phyloP scores from a whole-genome alignment of 2,113 vertebrate genomes.

The Theropithecus gelada region DNA sequence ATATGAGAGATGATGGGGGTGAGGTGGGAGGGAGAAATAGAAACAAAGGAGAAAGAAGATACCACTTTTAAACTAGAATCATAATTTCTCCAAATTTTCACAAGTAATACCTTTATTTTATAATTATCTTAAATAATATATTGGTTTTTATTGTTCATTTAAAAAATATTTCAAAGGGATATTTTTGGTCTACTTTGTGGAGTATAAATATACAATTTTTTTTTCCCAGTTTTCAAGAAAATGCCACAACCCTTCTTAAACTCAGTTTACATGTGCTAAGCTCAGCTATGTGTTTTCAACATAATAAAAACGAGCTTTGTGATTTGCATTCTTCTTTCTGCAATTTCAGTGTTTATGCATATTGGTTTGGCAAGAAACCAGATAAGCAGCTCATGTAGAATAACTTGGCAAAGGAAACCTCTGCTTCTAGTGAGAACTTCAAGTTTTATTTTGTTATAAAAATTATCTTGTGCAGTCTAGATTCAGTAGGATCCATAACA shows the following conservation, averaged over 20 bases:
- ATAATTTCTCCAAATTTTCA: background rate
- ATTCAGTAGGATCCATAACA: background rate
- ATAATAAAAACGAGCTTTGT: constrained; percentile 53
- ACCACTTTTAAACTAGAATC: background rate
- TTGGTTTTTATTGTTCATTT: background rate
- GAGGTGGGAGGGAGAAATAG: rapidly evolving
- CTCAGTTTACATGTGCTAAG: background rate
- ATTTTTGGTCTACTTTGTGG: background rate
- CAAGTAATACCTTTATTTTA: background rate
- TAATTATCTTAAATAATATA: background rate
- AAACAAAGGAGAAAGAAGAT: background rate
- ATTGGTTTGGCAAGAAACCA: constrained; percentile 53
- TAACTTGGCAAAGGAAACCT: constrained; percentile 52
- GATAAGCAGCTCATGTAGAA: constrained; percentile 10
- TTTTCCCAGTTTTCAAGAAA: background rate
- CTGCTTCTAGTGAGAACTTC: constrained; percentile 32
- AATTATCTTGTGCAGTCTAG: constrained; percentile 29
- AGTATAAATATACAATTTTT: background rate
- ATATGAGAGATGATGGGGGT: rapidly evolving
- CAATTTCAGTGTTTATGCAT: constrained; percentile 57
- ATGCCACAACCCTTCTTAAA: background rate
- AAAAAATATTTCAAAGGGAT: background rate
- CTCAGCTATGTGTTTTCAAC: constrained; percentile 1
- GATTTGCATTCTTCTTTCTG: background rate
- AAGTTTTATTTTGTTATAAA: constrained; percentile 53